Evolutionary conservation across 2,888 invertebrate genomes (phyloP).

Genomic region (Apotomis betuletana): DNA sequence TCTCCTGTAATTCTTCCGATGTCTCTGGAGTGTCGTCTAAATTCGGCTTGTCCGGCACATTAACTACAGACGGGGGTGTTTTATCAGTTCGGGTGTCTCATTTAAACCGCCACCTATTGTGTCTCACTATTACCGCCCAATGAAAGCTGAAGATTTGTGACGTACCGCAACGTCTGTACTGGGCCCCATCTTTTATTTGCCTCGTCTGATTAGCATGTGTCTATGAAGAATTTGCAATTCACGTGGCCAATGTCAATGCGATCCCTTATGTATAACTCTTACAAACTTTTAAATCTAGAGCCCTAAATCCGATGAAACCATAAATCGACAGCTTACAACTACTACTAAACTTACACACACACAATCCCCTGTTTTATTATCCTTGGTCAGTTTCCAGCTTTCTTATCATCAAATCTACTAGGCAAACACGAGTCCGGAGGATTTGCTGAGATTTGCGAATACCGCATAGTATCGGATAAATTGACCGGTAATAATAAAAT

Average conservation of each 20-base stretch:
- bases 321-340: constrained; percentile 43
- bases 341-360: constrained; percentile 45
- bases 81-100: constrained; percentile 71
- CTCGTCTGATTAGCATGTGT: not conserved
- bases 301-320: constrained; percentile 22
- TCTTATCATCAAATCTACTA: constrained; percentile 76
- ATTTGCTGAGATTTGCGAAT: constrained; percentile 78
- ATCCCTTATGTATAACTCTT: not conserved
- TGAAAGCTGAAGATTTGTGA: constrained; percentile 52
- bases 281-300: not conserved
- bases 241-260: not conserved
- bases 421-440: constrained; percentile 69
- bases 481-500: constrained; percentile 84
- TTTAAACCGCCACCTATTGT: constrained; percentile 78
- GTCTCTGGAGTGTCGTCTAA: constrained; percentile 60
- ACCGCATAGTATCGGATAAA: constrained; percentile 71
- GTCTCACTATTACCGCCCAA: constrained; percentile 57
- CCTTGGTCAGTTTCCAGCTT: constrained; percentile 61
- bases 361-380: constrained; percentile 69
- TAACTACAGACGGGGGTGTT: constrained; percentile 75
- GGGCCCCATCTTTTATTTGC: constrained; percentile 33
- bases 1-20: constrained; percentile 21
- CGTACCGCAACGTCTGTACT: constrained; percentile 35
- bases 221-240: not conserved
- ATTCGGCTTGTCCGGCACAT: constrained; percentile 78